Conservation (phyloP, 2,888 invertebrate species). For the Coelinius sp. region DNA sequence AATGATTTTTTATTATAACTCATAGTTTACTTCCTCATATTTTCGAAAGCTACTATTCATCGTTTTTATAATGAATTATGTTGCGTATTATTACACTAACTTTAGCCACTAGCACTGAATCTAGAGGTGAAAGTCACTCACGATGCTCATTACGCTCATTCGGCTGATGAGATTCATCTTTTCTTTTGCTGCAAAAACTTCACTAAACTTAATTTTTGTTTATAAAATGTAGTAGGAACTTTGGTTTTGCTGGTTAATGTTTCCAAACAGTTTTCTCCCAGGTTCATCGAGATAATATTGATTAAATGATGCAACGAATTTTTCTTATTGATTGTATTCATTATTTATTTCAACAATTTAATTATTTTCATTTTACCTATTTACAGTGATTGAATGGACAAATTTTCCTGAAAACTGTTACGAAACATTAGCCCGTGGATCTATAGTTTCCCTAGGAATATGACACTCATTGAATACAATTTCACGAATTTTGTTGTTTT, state of each 20-base stretch:
- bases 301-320: not conserved
- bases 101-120: conserved; percentile 69
- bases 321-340: conserved; percentile 29
- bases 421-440: conserved; percentile 70
- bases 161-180: conserved; percentile 62
- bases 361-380: conserved; percentile 34
- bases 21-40: too few species aligned
- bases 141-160: conserved; percentile 61
- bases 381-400: conserved; percentile 39
- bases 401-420: conserved; percentile 68
- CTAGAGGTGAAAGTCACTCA: conserved; percentile 64
- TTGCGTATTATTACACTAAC: conserved; percentile 69
- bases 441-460: conserved; percentile 69
- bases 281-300: conserved; percentile 22
- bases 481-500: conserved; percentile 55
- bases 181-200: conserved; percentile 62
- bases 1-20: conserved; percentile 61
- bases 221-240: conserved; percentile 75
- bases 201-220: conserved; percentile 51
- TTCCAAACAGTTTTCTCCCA: conserved; percentile 68
- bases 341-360: conserved; percentile 44
- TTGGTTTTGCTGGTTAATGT: conserved; percentile 75
- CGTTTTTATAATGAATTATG: too few species aligned
- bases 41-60: too few species aligned
- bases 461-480: conserved; percentile 70